Base-by-base conservation (phyloP, 2,888 invertebrate species). In the Rhabditoides inermis region DNA sequence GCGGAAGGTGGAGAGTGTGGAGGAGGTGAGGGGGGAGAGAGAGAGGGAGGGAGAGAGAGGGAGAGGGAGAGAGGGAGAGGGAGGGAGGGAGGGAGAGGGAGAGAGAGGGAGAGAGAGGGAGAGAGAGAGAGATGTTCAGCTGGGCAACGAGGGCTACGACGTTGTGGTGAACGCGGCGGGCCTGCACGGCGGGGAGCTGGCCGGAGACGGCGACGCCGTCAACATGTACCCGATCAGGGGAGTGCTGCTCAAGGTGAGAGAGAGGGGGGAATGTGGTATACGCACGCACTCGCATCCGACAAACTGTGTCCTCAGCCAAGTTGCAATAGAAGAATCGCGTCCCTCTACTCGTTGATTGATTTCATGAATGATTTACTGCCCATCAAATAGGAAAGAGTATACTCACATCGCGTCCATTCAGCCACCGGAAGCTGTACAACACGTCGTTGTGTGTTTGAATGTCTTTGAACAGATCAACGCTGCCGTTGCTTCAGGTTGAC, bases 401-500 rank as follows among this genome's bases (percentile, higher is more conserved):
- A n/a, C n/a, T n/a, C n/a, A n/a, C n/a, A n/a, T n/a, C n/a, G n/a
- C n/a, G n/a, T n/a, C n/a, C n/a, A n/a, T n/a, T n/a, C n/a, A n/a
- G n/a, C n/a, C n/a, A n/a, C n/a, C n/a, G n/a, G n/a, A n/a, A n/a
- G n/a, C n/a, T n/a, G n/a, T n/a, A n/a, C n/a, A n/a, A n/a, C n/a
- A n/a, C n/a, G n/a, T n/a, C n/a, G n/a, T n/a, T n/a, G n/a, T n/a
- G n/a, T n/a, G n/a, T n/a, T n/a, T n/a, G n/a, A n/a, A n/a, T n/a
- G n/a, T n/a, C n/a, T n/a, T n/a, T n/a, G n/a, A n/a, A n/a, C n/a
- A n/a, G n/a, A n/a, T n/a, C n/a, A n/a, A n/a, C n/a, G n/a, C n/a
- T n/a, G 45, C 20, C 45, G 20, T 35, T 58, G 6, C 42, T 64
- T 20, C 56, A 85, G 84, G 84, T 85, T 0, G 82, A 83, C 54